These are phyloP conservation scores for Paramuricea clavata DNA, from an alignment of 92 coral and sea anemone species.

Conservation along the genomic window DNA sequence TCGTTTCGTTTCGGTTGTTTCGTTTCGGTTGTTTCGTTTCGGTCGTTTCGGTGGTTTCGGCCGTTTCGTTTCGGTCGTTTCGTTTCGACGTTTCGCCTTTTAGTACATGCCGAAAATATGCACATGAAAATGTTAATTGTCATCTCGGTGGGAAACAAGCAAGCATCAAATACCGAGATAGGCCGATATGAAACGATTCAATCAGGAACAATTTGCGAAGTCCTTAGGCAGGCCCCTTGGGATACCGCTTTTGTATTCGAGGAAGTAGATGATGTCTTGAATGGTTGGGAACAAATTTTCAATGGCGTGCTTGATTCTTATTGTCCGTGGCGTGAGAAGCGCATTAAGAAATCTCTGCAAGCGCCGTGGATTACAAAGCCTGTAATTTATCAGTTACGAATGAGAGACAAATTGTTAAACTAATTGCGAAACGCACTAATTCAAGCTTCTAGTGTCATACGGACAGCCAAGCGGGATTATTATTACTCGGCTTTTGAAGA, in stretches of 20 bases:
- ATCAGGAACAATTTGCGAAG: constrained; percentile 54
- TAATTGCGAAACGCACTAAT: constrained; percentile 35
- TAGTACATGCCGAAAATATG: too few species aligned
- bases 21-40: too few species aligned
- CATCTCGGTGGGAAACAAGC: not conserved
- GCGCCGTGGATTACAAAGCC: constrained; percentile 81
- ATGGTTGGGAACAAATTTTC: constrained; percentile 65
- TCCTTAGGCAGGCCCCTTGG: constrained; percentile 67
- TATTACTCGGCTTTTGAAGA: not conserved
- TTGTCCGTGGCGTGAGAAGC: constrained; percentile 85
- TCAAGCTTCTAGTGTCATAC: not conserved
- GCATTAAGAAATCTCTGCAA: constrained; percentile 62
- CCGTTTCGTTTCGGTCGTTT: too few species aligned
- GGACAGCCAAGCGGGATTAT: not conserved
- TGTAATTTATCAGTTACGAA: constrained; percentile 45
- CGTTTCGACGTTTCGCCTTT: too few species aligned
- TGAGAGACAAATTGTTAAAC: constrained; percentile 54
- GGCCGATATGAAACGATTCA: constrained; percentile 18
- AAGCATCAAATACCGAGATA: constrained; percentile 6
- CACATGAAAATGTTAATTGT: constrained; percentile 17
- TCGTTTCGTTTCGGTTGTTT: too few species aligned
- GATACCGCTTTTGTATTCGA: constrained; percentile 80
- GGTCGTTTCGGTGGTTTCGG: too few species aligned
- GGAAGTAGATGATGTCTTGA: constrained; percentile 68
- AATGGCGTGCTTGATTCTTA: constrained; percentile 64